Evolutionary conservation across 1,140 invertebrate genomes (phyloP).

Genomic region (Eufriesea mexicana): DNA sequence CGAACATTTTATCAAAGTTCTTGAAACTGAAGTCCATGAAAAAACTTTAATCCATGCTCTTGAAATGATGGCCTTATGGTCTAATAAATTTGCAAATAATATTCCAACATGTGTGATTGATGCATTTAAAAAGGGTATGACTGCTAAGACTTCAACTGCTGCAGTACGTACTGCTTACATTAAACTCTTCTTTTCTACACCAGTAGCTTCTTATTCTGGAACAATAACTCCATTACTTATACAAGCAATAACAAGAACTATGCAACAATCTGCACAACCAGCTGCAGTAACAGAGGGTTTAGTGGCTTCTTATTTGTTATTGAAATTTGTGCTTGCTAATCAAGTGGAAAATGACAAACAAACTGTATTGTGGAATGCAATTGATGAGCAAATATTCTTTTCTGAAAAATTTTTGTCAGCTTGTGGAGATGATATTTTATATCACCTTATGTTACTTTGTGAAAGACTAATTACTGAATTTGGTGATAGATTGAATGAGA

Average conservation of each 20-base stretch:
- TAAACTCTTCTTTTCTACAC: slow-evolving; percentile 72
- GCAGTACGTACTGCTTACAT: slow-evolving; percentile 89
- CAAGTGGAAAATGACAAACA: slow-evolving; percentile 83
- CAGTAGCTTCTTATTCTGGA: slow-evolving; percentile 63
- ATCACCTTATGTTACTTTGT: slow-evolving; percentile 85
- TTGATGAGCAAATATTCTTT: slow-evolving; percentile 91
- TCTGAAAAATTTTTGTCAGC: slow-evolving; percentile 90
- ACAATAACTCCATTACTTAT: slow-evolving; percentile 73
- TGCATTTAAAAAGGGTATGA: slow-evolving; percentile 91
- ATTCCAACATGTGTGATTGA: slow-evolving; percentile 89
- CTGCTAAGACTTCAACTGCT: slow-evolving; percentile 90
- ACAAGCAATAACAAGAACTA: slow-evolving; percentile 75
- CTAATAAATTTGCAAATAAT: slow-evolving; percentile 85
- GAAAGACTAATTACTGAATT: slow-evolving; percentile 86
- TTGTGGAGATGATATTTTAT: slow-evolving; percentile 87
- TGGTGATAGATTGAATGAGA: slow-evolving; percentile 83
- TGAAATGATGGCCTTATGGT: slow-evolving; percentile 92
- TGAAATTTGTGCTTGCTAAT: slow-evolving; percentile 85
- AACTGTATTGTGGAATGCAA: slow-evolving; percentile 86
- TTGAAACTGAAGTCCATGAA: slow-evolving; percentile 96
- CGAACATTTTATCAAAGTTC: slow-evolving; percentile 89
- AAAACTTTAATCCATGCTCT: slow-evolving; percentile 92
- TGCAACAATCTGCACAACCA: slow-evolving; percentile 81
- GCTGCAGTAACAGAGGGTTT: slow-evolving; percentile 90
- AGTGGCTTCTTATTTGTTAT: slow-evolving; percentile 88